Evolutionary conservation across 2,888 invertebrate genomes (phyloP).

Genomic region (Branchipolynoe longqiensis): DNA sequence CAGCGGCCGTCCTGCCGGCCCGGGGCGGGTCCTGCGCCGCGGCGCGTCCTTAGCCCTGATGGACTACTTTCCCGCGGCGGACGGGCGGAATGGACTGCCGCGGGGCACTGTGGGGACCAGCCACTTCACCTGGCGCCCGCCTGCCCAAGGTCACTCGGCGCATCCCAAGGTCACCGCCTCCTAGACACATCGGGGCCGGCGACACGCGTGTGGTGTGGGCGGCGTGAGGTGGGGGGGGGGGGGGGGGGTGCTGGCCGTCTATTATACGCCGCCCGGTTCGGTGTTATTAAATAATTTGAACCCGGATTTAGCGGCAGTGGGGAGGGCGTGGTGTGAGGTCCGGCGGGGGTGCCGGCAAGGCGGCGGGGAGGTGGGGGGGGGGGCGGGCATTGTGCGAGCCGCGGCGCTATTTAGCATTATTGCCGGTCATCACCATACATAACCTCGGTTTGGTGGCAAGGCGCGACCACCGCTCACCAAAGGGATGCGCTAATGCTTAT

Average conservation of each 20-base stretch:
- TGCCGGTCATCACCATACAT: conserved; percentile 17
- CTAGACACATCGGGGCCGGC: neutral
- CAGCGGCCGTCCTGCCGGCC: conserved; percentile 9
- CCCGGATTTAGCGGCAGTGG: too few species aligned
- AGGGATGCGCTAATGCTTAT: neutral
- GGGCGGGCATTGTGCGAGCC: neutral
- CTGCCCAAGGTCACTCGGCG: neutral
- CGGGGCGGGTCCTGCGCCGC: neutral
- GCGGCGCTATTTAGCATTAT: neutral
- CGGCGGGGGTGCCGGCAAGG: neutral
- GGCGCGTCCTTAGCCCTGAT: conserved; percentile 28
- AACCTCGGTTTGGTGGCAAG: neutral
- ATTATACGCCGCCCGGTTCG: neutral
- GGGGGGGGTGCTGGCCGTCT: neutral
- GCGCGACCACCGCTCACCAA: neutral
- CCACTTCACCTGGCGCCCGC: conserved; percentile 25
- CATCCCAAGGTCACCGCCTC: neutral
- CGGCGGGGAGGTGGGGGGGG: neutral
- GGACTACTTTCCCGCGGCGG: conserved; percentile 35
- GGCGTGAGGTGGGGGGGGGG: neutral
- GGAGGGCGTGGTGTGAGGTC: too few species aligned
- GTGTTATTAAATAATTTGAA: too few species aligned
- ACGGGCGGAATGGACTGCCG: conserved; percentile 35
- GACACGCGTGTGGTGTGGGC: too few species aligned
- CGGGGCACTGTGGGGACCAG: neutral